Evolutionary conservation across 2,797 vertebrate species (phyloP), one percentile per base, ranked within the genome.

Genomic region (Sparus aurata): DNA sequence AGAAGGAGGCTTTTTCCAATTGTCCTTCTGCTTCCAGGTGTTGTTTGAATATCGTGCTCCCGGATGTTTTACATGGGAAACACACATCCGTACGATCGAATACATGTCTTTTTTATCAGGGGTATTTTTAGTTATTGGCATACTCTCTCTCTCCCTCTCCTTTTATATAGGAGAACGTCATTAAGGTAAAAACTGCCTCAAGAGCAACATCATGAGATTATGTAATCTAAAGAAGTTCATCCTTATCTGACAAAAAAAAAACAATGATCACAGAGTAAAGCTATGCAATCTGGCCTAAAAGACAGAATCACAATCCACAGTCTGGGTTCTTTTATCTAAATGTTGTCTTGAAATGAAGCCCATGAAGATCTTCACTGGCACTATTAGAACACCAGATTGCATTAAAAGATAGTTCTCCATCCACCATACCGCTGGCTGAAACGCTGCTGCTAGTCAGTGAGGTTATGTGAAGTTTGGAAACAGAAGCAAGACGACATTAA

Each of bases 11-110:
- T 25, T 46, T 46, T 49, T 23, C 64, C 30, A 46, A 20, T 20
- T 66, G 65, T 43, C 43, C 22, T 10, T 0, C 43, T 38, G 27
- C 17, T 80, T 67, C 43, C 11, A 62, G 57, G 18, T 60, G 52
- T 43, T 75, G 23, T 46, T 72, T 34, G 52, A 43, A 79, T 38
- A 45, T 69, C 53, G 55, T 59, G 11, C 60, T 73, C n/a, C n/a
- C 59, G 18, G 23, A 72, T 49, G 27, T 75, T 47, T 55, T 17
- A 23, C 1, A 20, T 15, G 12, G 16, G 15, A 10, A 41, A 61
- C 13, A 43, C 55, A 54, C 23, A 46, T 43, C 50, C 18, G 41
- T 46, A 12, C 27, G 4, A 61, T 54, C 7, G n/a, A 61, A 80
- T 73, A 43, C 7, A n/a, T 25, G 1, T 30, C 57, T 65, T 38